These are phyloP conservation scores for Chaetura pelagica DNA, from an alignment of 2,113 vertebrate species.

Conservation along the genomic window DNA sequence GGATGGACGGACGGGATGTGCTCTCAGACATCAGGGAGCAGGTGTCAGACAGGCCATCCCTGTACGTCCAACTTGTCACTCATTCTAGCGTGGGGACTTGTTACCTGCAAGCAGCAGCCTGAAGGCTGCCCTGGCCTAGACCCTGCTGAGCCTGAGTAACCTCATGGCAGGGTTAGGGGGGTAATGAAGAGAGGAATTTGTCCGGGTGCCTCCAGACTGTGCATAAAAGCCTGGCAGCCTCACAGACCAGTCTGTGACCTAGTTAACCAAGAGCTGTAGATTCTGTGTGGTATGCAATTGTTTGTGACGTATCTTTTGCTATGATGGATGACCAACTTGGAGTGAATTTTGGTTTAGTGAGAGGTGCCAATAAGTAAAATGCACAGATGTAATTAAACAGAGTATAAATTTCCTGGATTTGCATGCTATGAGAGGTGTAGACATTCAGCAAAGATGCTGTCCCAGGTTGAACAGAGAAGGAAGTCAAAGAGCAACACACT, in stretches of 20 bases:
- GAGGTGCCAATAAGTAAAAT: constrained; percentile 20
- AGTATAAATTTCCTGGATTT: neutral
- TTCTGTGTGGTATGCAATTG: neutral
- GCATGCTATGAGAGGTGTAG: neutral
- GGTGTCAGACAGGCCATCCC: neutral
- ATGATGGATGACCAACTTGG: neutral
- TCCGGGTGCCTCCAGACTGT: neutral
- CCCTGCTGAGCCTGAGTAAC: fast-evolving
- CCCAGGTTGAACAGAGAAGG: neutral
- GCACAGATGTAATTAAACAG: constrained; percentile 7
- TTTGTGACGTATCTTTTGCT: neutral
- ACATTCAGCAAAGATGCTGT: neutral
- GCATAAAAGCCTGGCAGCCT: neutral
- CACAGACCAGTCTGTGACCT: constrained; percentile 29
- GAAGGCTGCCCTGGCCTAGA: neutral
- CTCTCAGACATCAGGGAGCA: fast-evolving
- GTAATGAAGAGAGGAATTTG: neutral
- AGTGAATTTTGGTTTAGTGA: neutral
- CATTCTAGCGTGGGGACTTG: neutral
- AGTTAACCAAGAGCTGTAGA: constrained; percentile 2
- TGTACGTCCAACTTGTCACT: neutral
- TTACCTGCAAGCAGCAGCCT: neutral
- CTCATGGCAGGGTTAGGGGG: fast-evolving
- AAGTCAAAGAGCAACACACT: neutral
- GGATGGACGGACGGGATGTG: neutral